These are phyloP conservation scores for Passer domesticus DNA, from an alignment of 2,113 vertebrate species.

Conservation along the genomic window DNA sequence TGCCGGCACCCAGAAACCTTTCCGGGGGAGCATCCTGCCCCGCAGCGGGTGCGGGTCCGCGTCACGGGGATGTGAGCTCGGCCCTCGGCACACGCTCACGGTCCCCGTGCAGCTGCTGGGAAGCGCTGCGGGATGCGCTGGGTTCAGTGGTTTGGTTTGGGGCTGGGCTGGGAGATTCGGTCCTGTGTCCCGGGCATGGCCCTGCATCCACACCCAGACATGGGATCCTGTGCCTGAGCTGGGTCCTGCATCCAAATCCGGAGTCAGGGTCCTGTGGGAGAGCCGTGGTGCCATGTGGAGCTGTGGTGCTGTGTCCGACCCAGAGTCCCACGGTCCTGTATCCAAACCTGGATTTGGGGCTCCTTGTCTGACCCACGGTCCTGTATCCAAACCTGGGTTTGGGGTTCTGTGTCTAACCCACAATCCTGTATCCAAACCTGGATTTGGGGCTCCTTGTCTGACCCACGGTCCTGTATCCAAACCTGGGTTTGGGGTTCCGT, in stretches of 20 bases:
- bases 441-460: too few species aligned
- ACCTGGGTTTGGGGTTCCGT: too few species aligned
- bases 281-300: accelerated
- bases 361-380: too few species aligned
- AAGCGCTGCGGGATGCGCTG: not conserved
- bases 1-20: not conserved
- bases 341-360: too few species aligned
- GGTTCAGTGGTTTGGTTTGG: not conserved
- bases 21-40: not conserved
- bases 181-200: not conserved
- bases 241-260: accelerated
- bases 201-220: not conserved
- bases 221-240: too few species aligned
- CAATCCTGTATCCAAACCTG: too few species aligned
- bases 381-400: too few species aligned
- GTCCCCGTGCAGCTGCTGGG: not conserved
- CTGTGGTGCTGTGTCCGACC: not conserved
- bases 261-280: too few species aligned
- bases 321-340: too few species aligned
- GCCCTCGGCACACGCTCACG: accelerated
- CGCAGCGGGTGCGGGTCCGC: accelerated
- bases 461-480: too few species aligned
- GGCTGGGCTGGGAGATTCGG: not conserved
- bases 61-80: not conserved
- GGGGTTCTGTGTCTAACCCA: too few species aligned